These are phyloP conservation scores for Hirundo rustica DNA, from an alignment of 2,797 vertebrate species.

Conservation along the genomic window DNA sequence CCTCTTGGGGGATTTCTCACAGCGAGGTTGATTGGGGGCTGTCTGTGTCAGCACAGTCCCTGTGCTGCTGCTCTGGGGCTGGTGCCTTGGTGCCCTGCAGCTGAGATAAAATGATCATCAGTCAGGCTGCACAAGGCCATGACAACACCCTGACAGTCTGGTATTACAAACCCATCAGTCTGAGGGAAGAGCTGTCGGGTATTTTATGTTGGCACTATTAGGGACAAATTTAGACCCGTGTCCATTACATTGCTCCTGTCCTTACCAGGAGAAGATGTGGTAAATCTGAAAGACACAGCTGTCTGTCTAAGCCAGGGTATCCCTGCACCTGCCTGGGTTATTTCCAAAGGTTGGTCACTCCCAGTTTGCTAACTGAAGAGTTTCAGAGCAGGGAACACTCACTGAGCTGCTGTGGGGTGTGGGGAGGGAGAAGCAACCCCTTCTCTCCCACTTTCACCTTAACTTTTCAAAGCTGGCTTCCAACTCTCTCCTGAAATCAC, in stretches of 20 bases:
- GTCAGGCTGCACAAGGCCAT: neutral
- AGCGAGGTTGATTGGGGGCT: neutral
- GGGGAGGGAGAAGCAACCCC: neutral
- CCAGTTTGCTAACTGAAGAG: neutral
- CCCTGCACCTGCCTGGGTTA: neutral
- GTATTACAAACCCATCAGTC: neutral
- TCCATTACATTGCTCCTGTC: neutral
- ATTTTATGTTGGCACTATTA: neutral
- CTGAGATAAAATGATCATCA: neutral
- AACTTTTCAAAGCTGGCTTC: conserved; percentile 30
- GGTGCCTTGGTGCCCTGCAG: neutral
- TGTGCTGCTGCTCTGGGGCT: neutral
- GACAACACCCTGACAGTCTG: neutral
- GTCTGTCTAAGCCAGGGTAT: neutral
- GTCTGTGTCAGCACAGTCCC: neutral
- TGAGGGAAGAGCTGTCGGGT: neutral
- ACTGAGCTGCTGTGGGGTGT: neutral
- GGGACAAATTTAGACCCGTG: neutral
- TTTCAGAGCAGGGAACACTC: neutral
- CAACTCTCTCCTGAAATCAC: conserved; percentile 53
- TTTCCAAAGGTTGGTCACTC: neutral
- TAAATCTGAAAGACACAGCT: neutral
- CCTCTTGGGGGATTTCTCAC: neutral
- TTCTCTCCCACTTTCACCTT: neutral
- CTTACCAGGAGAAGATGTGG: neutral